Base-by-base conservation (phyloP, 2,113 vertebrate species). In the Zeus faber region DNA sequence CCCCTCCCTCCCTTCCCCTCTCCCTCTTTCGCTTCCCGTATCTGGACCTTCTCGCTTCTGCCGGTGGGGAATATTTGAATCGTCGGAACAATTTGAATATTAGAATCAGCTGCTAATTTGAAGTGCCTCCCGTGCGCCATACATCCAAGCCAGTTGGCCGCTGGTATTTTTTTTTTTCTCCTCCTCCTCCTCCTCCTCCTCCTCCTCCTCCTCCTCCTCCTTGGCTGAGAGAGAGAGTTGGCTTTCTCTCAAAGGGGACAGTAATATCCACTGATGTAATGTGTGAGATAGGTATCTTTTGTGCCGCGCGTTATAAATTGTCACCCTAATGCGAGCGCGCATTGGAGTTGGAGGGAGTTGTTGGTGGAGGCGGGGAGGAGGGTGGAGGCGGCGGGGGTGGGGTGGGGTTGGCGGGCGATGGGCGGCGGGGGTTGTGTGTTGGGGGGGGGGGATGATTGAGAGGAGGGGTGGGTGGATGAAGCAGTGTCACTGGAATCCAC, bases 241-340 rank as follows among this genome's bases (percentile, higher is more conserved):
- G 79, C 78, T 72, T 87, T 17, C 87, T 79, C 89, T 85, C 88
- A 88, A 92, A 92, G 91, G n/a, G 85, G 89, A 83, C 88, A 80
- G 89, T 92, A 92, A 94, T 94, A 94, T 93, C 92, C 92, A 89
- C 92, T 91, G 91, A 93, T 95, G 92, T 94, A 93, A 94, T 94
- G 89, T 86, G 91, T 84, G 78, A 91, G 95, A 97, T 98, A 93
- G 92, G 88, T 88, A 97, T 96, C 93, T 94, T 94, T 95, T 95
- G 92, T 93, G 93, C 81, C 84, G 87, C 89, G 90, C 87, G 92
- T 95, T 95, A 93, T 93, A 93, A 96, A 95, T 96, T 92, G 93
- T 90, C 89, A 87, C 88, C 87, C 90, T 95, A 93, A 94, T 93
- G 91, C 90, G 91, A 93, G 89, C 87, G 90, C 76, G 87, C 90